Evolutionary conservation across 2,888 invertebrate genomes (phyloP).

Genomic region (Volucella bombylans): DNA sequence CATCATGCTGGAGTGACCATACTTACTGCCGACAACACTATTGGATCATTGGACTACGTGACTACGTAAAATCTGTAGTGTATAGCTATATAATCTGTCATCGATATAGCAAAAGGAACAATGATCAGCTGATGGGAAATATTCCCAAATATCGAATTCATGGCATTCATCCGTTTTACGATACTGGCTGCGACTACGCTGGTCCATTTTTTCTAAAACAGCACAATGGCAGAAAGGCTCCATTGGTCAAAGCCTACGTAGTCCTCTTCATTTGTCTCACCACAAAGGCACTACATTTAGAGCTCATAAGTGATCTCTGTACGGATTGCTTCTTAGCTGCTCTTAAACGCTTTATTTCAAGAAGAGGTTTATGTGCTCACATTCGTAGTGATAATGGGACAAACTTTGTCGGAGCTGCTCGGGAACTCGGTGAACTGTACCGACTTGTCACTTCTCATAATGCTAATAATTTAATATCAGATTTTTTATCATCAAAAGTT

Average conservation of each 20-base stretch:
- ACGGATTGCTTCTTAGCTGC: constrained; percentile 34
- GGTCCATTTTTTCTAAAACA: no score
- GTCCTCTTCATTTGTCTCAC: constrained; percentile 30
- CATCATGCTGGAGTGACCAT: no score
- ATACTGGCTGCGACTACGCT: no score
- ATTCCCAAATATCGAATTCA: no score
- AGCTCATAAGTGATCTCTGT: constrained; percentile 25
- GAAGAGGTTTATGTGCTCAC: constrained; percentile 15
- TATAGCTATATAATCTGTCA: no score
- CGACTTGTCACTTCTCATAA: constrained; percentile 15
- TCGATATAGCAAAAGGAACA: no score
- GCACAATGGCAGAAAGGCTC: not conserved
- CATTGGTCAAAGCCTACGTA: constrained; percentile 16
- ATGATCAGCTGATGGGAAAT: no score
- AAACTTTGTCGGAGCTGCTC: constrained; percentile 19
- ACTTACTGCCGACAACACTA: no score
- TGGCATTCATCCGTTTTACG: no score
- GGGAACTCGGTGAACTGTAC: constrained; percentile 11
- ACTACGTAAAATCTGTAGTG: no score
- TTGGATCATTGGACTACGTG: no score
- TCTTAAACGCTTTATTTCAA: constrained; percentile 23
- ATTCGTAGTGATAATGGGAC: constrained; percentile 18
- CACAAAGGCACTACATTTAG: constrained; percentile 26
- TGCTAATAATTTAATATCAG: constrained; percentile 5
- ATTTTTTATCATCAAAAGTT: constrained; percentile 18